Base-by-base conservation (phyloP, 1,140 invertebrate genomes). In the Caenorhabditis tropicalis region DNA sequence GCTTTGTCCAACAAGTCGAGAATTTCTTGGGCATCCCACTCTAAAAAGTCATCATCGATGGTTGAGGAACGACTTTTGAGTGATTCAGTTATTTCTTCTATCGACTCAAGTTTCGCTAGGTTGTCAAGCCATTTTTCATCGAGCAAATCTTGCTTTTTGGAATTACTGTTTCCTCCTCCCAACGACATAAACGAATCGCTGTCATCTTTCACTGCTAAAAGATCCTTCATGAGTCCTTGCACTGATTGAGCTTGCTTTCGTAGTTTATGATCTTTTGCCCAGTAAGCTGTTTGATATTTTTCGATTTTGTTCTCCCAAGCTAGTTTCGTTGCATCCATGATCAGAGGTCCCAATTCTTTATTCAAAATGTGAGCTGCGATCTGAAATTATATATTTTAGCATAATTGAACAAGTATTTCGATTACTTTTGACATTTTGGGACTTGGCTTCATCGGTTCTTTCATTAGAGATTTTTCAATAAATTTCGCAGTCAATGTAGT, bases 1-100 rank as follows among this genome's bases (percentile, higher is more conserved):
- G 65, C 65, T 27, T 74, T 74, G 7, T 74, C 65, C 0, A 74
- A n/a, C 65, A 74, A 24, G 43, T 74, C 65, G 6, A 74, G n/a
- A 3, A 74, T 21, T 15, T 43, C 36, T 43, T 74, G 2, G 29
- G 43, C 65, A 12, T 43, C 36, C 33, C 43, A 24, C 10, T 74
- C 21, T 0, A 24, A 24, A 19, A 43, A 74, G 4, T 46, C 65
- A 10, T 43, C 65, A 19, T 74, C 58, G 6, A 12, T 36, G 19
- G 15, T 19, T 27, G 31, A 24, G n/a, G 21, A 21, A n/a, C n/a
- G n/a, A n/a, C n/a, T n/a, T 51, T 51, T 19, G 49, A 51, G 19
- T 51, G 49, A 7, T n/a, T 21, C 16, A 4, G 5, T 43, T 5
- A 43, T 43, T 43, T 5, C 39, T n/a, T n/a, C n/a, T n/a, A n/a